A percentile compares a stretch with the other conserved stretches of the same genome.
These are phyloP conservation scores for Tetranychus piercei DNA, from an alignment of 2,888 invertebrate species.

Conservation along the genomic window DNA sequence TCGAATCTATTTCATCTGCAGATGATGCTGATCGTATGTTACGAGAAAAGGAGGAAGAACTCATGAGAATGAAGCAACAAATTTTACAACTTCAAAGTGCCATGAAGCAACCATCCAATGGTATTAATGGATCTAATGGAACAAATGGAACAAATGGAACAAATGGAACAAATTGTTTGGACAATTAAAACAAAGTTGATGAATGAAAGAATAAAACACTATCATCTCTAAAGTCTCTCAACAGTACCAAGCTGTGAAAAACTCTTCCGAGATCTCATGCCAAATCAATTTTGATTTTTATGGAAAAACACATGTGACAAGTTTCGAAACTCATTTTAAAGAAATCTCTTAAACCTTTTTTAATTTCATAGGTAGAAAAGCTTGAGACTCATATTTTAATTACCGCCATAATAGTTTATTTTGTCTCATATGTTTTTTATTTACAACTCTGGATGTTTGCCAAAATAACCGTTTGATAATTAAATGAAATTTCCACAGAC, in stretches of 20 bases:
- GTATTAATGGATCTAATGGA: background rate
- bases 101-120: background rate
- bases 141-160: background rate
- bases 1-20: slow-evolving; percentile 11
- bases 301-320: background rate
- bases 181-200: background rate
- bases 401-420: background rate
- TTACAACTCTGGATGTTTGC: background rate
- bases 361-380: background rate
- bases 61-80: slow-evolving; percentile 84
- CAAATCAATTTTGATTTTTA: background rate
- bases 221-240: background rate
- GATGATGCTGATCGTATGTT: slow-evolving; percentile 53
- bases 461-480: background rate
- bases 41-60: slow-evolving; percentile 75
- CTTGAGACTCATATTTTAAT: background rate
- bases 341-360: background rate
- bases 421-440: background rate
- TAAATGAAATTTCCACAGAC: background rate
- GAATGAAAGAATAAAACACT: background rate
- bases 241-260: background rate
- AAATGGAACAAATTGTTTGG: background rate
- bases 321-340: background rate
- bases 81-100: slow-evolving; percentile 44
- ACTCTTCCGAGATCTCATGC: background rate